Base-by-base conservation (phyloP, 64 coral and sea anemone genomes). In the Pocillopora damicornis region DNA sequence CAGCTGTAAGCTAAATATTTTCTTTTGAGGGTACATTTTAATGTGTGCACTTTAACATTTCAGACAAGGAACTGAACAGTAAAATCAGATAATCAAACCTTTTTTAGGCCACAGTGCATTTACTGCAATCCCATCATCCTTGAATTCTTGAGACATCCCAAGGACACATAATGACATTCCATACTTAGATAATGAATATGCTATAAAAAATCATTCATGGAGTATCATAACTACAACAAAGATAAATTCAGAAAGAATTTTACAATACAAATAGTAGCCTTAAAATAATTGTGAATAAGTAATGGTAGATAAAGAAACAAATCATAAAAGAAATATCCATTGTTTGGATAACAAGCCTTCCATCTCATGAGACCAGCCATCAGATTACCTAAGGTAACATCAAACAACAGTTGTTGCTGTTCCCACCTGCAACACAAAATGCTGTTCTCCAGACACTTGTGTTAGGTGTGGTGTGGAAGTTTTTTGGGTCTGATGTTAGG, bases 81-180 rank as follows among this genome's bases (percentile, higher is more conserved):
- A 15, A 66, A 1, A 15, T 66, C 4, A 79, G 18, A 64, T 11
- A 35, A 9, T 11, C 75, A 83, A 85, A 88, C 93, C 72, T 88
- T 80, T 95, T 84, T 89, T 83, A 11, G 93, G 93, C 93, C 93
- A 95, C 61, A 95, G 66, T 11, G 76, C 93, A 89, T 95, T 95
- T 15, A 95, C 93, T 74, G 93, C 93, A 79, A 95, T 91, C 38
- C 93, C 89, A 75, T 95, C 93, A 58, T 85, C 86, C 38, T 83
- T 91, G 80, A 95, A 95, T 84, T 95, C 93, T 62, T 95, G 86
- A 16, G 93, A 80, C 93, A 95, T 95, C 10, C 93, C 93, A 35
- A 95, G 62, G 17, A 95, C 93, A 89, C 93, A 95, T 79, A 95
- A 74, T 8, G 93, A 86, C 79, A 83, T 77, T 35, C 93, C 93